Evolutionary conservation across 1,140 invertebrate genomes (phyloP).

Genomic region (Samia ricini): DNA sequence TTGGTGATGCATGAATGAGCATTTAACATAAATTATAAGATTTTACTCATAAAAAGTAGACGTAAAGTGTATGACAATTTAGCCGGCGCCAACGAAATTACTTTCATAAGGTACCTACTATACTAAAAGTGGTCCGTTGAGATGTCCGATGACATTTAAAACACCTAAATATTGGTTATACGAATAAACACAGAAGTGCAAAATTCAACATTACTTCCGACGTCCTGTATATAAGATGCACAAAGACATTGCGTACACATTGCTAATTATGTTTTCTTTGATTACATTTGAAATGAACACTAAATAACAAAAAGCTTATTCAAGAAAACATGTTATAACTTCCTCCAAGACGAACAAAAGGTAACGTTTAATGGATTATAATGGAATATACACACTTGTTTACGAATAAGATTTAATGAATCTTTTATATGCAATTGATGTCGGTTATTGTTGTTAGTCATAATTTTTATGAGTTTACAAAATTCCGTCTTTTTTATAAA

Average conservation of each 20-base stretch:
- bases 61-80: neutral
- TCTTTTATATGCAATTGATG: neutral
- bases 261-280: slow-evolving; percentile 17
- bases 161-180: slow-evolving; percentile 24
- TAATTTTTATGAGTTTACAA: neutral
- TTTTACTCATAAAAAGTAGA: neutral
- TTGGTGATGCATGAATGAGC: neutral
- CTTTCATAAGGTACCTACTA: neutral
- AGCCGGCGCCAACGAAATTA: neutral
- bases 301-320: slow-evolving; percentile 12
- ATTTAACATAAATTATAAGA: neutral
- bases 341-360: slow-evolving; percentile 8
- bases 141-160: neutral
- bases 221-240: slow-evolving; percentile 27
- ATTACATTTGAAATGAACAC: slow-evolving; percentile 10
- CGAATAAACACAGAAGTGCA: slow-evolving; percentile 1
- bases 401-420: slow-evolving; percentile 2
- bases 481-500: neutral
- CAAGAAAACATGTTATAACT: slow-evolving; percentile 5
- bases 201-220: slow-evolving; percentile 33
- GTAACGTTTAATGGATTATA: neutral
- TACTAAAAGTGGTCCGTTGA: neutral
- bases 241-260: slow-evolving; percentile 37
- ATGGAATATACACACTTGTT: neutral
- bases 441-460: neutral